These are phyloP conservation scores for Dendronephthya gigantea DNA, from an alignment of 64 coral and sea anemone species.

Conservation along the genomic window DNA sequence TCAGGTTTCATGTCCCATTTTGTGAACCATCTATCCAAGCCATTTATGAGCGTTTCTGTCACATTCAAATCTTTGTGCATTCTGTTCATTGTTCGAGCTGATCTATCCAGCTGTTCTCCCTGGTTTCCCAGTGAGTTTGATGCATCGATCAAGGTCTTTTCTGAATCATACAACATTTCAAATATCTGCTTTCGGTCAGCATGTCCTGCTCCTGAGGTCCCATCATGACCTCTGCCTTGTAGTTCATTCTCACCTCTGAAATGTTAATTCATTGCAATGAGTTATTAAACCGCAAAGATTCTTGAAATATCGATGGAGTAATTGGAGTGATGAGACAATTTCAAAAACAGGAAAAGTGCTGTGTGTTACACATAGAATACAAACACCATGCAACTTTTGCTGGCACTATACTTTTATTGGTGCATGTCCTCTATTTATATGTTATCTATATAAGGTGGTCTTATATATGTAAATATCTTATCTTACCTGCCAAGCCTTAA, in stretches of 20 bases:
- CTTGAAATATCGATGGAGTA: no score
- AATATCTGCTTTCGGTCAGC: slow-evolving; percentile 36
- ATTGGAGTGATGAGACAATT: no score
- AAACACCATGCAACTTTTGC: no score
- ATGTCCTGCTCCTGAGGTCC: background rate
- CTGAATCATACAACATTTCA: slow-evolving; percentile 55
- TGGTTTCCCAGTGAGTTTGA: slow-evolving; percentile 51
- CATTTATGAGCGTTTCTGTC: slow-evolving; percentile 81
- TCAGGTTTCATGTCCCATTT: slow-evolving; percentile 63
- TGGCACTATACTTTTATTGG: no score
- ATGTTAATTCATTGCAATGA: background rate
- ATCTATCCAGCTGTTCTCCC: slow-evolving; percentile 77
- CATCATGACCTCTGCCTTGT: background rate
- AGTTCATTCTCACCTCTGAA: background rate
- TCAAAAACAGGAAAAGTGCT: no score
- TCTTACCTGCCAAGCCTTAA: no score
- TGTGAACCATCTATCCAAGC: slow-evolving; percentile 75
- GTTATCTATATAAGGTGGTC: no score
- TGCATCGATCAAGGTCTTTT: slow-evolving; percentile 48
- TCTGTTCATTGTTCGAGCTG: slow-evolving; percentile 77
- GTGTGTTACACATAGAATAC: no score
- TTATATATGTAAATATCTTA: no score
- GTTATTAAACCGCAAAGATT: no score
- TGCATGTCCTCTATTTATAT: no score
- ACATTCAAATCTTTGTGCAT: slow-evolving; percentile 79